phyloP scores from a whole-genome alignment of 1,140 invertebrate species.

The Papilio helenus region DNA sequence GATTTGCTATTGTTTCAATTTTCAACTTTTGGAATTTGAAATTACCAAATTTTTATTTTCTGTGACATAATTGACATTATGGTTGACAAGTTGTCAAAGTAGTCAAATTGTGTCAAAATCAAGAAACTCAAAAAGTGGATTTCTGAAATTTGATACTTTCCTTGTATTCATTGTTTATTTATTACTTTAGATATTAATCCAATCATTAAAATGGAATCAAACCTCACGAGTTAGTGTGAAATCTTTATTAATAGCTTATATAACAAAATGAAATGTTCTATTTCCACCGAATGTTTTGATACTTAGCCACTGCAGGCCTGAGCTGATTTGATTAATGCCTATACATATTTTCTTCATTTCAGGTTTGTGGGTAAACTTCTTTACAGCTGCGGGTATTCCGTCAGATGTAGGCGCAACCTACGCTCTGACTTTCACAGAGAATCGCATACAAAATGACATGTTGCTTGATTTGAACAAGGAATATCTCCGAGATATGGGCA shows the following conservation, averaged over 20 bases:
- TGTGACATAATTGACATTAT: not conserved
- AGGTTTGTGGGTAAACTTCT: slow-evolving; percentile 90
- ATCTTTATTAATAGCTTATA: not conserved
- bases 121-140: slow-evolving; percentile 23
- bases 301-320: not conserved
- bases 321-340: not conserved
- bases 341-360: slow-evolving; percentile 48
- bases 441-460: slow-evolving; percentile 92
- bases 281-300: not conserved
- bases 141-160: slow-evolving; percentile 52
- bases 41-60: too few relatives aligned
- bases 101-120: slow-evolving; percentile 3
- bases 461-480: slow-evolving; percentile 92
- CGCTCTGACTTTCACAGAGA: slow-evolving; percentile 91
- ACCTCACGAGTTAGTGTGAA: slow-evolving; percentile 57
- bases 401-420: slow-evolving; percentile 89
- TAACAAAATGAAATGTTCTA: not conserved
- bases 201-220: slow-evolving; percentile 64
- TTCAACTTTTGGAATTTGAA: too few relatives aligned
- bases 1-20: too few relatives aligned
- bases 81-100: not conserved
- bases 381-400: slow-evolving; percentile 90
- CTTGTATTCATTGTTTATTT: slow-evolving; percentile 39
- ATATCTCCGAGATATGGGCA: slow-evolving; percentile 92
- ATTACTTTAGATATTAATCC: slow-evolving; percentile 48